Base-by-base conservation (phyloP, 2,888 invertebrate genomes). In the Xestia ashworthii region DNA sequence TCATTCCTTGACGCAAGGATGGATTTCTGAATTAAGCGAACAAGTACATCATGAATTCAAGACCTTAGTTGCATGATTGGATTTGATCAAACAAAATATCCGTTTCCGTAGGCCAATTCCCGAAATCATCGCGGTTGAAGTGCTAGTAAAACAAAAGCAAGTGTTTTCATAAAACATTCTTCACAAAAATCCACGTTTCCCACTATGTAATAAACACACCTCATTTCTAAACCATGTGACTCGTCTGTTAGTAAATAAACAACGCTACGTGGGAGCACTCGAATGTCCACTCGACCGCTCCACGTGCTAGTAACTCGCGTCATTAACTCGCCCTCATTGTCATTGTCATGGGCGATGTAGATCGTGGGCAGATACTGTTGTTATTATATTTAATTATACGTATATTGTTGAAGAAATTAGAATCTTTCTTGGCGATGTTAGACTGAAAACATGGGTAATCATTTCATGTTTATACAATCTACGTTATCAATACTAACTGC, bases 301-400 rank as follows among this genome's bases (percentile, higher is more conserved):
- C 74, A 78, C 72, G 72, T 62, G 71, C 70, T 65, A 65, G 65
- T 9, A 9, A 74, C 81, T 78, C 73, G 80, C 74, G 83, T 69
- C 78, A 83, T 71, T 80, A 83, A 72, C 85, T 85, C 72, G 71
- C 72, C 71, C 68, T 48, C 81, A 82, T 78, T 81, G 85, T 80
- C 84, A 87, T 75, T 84, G 76, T 76, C 78, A 83, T 48, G 81
- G 78, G 53, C 80, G 58, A 70, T 48, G 67, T 70, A 44, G 55
- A 73, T 70, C 68, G 72, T 76, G 72, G 70, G 80, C 58, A 3
- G 83, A 65, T 76, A 79, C 25, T 50, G 80, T 62, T 74, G 11
- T 80, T 66, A 25, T 32, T 6, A 9, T 60, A 78, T 9, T 76
- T 44, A 44, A 80, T 76, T 60, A 76, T 74, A 60, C 55, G 38